These are phyloP conservation scores for Nomada fucata DNA, from an alignment of 2,888 invertebrate species.

Conservation along the genomic window DNA sequence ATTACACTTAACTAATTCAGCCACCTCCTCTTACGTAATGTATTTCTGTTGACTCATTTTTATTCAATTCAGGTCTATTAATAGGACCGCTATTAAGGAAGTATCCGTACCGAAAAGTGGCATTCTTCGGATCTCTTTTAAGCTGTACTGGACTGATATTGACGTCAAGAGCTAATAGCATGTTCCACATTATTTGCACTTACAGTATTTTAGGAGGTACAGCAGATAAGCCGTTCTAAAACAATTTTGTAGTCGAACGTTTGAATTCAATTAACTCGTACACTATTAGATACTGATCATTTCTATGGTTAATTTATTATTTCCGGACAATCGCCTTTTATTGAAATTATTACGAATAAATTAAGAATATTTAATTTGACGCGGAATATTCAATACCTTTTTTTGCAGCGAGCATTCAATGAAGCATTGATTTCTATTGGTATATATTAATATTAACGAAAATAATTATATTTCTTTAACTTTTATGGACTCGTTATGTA, in stretches of 20 bases:
- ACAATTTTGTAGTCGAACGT: too few species aligned
- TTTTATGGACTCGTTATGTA: constrained; percentile 73
- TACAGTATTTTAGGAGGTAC: constrained; percentile 79
- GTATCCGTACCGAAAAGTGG: constrained; percentile 83
- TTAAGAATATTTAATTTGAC: too few species aligned
- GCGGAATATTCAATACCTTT: too few species aligned
- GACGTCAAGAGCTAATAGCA: constrained; percentile 83
- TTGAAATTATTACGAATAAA: too few species aligned
- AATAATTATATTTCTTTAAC: background rate
- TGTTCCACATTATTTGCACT: constrained; percentile 82
- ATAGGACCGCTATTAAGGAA: constrained; percentile 84
- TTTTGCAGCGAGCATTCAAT: background rate
- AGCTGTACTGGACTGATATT: constrained; percentile 83
- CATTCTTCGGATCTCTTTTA: constrained; percentile 81
- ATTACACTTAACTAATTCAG: background rate
- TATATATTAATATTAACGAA: background rate
- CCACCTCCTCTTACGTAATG: background rate
- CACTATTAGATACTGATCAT: too few species aligned
- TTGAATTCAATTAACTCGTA: too few species aligned
- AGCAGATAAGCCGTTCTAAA: constrained; percentile 70
- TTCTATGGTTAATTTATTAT: too few species aligned
- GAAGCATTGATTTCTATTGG: background rate
- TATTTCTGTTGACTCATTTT: background rate
- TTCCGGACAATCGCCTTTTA: too few species aligned
- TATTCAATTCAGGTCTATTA: constrained; percentile 82